phyloP scores from a whole-genome alignment of 2,888 invertebrate genomes.

The Anagyrus pseudococci region DNA sequence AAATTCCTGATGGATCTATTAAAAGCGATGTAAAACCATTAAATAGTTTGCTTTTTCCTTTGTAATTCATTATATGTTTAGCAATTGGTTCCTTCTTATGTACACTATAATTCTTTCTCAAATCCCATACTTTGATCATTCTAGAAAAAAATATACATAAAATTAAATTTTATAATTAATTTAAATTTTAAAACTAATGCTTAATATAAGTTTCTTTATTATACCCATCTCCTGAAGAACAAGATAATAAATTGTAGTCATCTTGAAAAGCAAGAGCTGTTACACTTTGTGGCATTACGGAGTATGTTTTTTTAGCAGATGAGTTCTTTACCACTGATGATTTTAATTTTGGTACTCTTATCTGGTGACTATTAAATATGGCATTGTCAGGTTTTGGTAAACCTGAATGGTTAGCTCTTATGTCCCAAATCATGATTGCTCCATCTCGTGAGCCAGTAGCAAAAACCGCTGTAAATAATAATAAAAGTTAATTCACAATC shows the following conservation, averaged over 20 bases:
- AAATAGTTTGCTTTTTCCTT: conserved; percentile 69
- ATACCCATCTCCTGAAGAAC: conserved; percentile 86
- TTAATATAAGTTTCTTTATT: conserved; percentile 28
- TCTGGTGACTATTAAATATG: conserved; percentile 72
- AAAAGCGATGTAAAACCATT: conserved; percentile 81
- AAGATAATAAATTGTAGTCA: conserved; percentile 78
- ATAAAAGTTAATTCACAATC: neutral
- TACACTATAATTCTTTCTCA: conserved; percentile 79
- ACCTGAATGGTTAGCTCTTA: conserved; percentile 64
- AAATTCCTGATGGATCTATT: conserved; percentile 73
- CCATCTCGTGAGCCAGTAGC: conserved; percentile 91
- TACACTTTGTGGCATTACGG: conserved; percentile 72
- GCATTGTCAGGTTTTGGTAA: conserved; percentile 73
- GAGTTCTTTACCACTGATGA: conserved; percentile 61
- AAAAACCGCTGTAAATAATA: conserved; percentile 70
- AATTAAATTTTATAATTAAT: neutral
- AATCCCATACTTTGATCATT: conserved; percentile 85
- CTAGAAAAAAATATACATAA: conserved; percentile 44
- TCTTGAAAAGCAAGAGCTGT: conserved; percentile 86
- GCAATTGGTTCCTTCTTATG: conserved; percentile 75
- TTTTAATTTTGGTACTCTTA: conserved; percentile 52
- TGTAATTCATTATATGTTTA: conserved; percentile 75
- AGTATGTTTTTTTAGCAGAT: conserved; percentile 34
- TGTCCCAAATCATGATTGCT: conserved; percentile 86
- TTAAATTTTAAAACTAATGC: neutral